Percentiles rank a stretch among this genome's conserved stretches.
phyloP scores from a whole-genome alignment of 1,140 invertebrate genomes.

The Atta colombica region DNA sequence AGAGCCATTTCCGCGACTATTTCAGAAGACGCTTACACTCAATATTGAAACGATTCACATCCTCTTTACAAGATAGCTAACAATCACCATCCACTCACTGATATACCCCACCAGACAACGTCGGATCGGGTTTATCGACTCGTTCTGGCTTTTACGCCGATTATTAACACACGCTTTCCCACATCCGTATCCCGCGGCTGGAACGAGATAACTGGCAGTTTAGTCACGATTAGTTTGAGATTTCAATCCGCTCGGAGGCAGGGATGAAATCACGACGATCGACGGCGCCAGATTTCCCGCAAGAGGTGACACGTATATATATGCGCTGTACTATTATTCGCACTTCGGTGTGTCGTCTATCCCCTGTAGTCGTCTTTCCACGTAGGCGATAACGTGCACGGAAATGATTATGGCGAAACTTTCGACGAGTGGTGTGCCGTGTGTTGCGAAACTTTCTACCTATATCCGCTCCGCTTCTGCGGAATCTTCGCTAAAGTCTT shows the following conservation, averaged over 20 bases:
- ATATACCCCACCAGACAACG: slow-evolving; percentile 24
- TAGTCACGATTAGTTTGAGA: not conserved
- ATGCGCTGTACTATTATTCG: not conserved
- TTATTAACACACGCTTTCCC: not conserved
- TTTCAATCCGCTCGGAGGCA: not conserved
- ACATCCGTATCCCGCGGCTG: not conserved
- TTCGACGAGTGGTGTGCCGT: slow-evolving; percentile 36
- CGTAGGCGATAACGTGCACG: slow-evolving; percentile 34
- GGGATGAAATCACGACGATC: not conserved
- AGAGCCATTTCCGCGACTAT: slow-evolving; percentile 84
- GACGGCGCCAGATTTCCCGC: not conserved
- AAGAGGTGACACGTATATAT: slow-evolving; percentile 20
- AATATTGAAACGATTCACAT: slow-evolving; percentile 77
- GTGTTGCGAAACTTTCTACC: slow-evolving; percentile 59
- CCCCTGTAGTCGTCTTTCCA: not conserved
- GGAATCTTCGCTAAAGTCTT: not conserved
- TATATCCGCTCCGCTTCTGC: slow-evolving; percentile 14
- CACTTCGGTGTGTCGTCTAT: slow-evolving; percentile 9
- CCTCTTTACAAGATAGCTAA: slow-evolving; percentile 48
- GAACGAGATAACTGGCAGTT: slow-evolving; percentile 5
- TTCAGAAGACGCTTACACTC: slow-evolving; percentile 68
- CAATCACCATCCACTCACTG: slow-evolving; percentile 65
- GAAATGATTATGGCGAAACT: slow-evolving; percentile 57
- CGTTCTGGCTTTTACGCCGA: not conserved
- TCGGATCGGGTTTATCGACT: slow-evolving; percentile 8